Evolutionary conservation across 2,888 invertebrate genomes (phyloP).

Genomic region (Parasteatoda lunata): DNA sequence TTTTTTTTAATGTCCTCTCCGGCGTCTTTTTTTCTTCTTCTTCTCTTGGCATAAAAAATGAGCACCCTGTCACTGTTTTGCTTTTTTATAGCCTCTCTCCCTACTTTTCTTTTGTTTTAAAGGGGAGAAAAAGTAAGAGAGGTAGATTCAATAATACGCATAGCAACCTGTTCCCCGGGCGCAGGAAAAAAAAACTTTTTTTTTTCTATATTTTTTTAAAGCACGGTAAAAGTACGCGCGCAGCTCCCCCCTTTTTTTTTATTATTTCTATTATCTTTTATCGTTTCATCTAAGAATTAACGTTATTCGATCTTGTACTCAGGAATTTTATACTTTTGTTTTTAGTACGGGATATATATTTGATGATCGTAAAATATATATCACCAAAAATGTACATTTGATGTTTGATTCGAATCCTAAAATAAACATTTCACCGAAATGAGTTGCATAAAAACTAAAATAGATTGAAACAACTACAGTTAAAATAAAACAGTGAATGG

Average conservation of each 20-base stretch:
- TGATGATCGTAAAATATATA: no score
- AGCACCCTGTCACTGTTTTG: constrained; percentile 57
- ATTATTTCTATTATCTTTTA: background rate
- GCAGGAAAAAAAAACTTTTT: background rate
- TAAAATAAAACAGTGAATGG: no score
- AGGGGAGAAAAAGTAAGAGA: constrained; percentile 15
- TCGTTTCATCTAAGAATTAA: background rate
- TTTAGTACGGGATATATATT: background rate
- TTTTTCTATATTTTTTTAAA: no score
- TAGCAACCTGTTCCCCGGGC: constrained; percentile 30
- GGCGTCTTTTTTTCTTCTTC: constrained; percentile 22
- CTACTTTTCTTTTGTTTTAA: constrained; percentile 41
- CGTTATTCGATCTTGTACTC: background rate
- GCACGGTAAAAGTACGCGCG: no score
- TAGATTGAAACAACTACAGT: no score
- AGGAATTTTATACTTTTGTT: background rate
- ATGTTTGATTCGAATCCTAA: no score
- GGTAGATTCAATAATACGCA: constrained; percentile 22
- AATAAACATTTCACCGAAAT: no score
- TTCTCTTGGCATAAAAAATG: constrained; percentile 51
- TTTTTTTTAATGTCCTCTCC: constrained; percentile 25
- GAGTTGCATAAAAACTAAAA: no score
- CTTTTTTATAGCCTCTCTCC: constrained; percentile 24
- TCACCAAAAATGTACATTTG: no score
- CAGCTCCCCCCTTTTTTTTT: background rate